Percentiles rank a stretch among this genome's conserved stretches.
Conservation (phyloP, 2,113 vertebrate genomes). For the Brachypteracias leptosomus region DNA sequence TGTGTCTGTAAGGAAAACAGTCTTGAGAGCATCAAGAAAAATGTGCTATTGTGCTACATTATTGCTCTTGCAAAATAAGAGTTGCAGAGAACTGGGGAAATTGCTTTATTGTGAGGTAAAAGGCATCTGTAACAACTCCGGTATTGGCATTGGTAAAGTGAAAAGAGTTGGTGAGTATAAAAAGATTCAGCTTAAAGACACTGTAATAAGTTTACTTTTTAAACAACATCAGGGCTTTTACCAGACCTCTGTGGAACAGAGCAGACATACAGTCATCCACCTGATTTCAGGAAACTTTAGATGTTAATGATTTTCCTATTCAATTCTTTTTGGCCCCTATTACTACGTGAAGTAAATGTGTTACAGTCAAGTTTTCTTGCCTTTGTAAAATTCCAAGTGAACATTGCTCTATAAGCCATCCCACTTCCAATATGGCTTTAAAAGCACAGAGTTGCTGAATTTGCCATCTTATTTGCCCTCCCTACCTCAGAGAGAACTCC, state of each 20-base stretch:
- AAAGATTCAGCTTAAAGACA: neutral
- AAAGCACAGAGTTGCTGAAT: neutral
- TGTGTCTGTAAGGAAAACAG: neutral
- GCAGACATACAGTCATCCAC: neutral
- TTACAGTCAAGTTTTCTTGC: neutral
- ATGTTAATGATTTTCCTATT: neutral
- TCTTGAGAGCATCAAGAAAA: neutral
- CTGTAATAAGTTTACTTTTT: neutral
- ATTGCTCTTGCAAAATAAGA: neutral
- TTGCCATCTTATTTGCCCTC: neutral
- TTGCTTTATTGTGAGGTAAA: neutral
- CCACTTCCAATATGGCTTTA: fast-evolving
- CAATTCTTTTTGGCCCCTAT: neutral
- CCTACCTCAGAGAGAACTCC: neutral
- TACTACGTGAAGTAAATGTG: neutral
- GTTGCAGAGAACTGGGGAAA: neutral
- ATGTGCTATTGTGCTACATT: neutral
- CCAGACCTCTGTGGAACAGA: neutral
- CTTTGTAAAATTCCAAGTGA: neutral
- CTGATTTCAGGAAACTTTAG: neutral
- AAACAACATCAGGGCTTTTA: neutral
- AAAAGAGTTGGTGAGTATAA: neutral
- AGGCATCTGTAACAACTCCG: neutral
- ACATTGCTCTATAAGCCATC: neutral
- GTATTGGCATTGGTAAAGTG: neutral